Percentiles rank a stretch among this genome's conserved stretches.
Evolutionary conservation across 2,797 vertebrate genomes (phyloP).

Genomic region (Anguilla anguilla): DNA sequence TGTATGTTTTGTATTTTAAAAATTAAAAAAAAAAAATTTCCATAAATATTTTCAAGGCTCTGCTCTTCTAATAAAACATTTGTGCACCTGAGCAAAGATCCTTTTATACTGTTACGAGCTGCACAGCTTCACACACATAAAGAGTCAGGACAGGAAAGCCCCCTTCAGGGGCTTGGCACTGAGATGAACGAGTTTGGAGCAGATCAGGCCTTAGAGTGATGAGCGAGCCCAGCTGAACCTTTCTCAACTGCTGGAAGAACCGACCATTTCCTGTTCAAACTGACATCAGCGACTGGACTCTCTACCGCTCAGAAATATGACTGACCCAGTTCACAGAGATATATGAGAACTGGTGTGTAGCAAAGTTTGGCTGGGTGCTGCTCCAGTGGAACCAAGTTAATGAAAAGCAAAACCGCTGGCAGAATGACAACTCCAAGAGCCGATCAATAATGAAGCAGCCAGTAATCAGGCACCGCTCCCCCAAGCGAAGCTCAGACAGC

Average conservation of each 20-base stretch:
- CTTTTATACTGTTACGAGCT: slow-evolving; percentile 9
- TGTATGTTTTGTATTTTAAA: not conserved
- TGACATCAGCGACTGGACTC: slow-evolving; percentile 42
- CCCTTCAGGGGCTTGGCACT: slow-evolving; percentile 24
- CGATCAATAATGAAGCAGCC: not conserved
- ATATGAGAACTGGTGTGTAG: slow-evolving; percentile 50
- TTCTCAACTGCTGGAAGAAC: slow-evolving; percentile 30
- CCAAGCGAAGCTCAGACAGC: not conserved
- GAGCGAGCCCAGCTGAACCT: slow-evolving; percentile 42
- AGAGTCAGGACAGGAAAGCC: slow-evolving; percentile 17
- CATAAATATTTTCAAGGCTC: not conserved
- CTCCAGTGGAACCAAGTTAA: slow-evolving; percentile 8
- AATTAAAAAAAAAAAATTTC: not conserved
- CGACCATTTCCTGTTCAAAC: slow-evolving; percentile 45
- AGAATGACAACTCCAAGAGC: not conserved
- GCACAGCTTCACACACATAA: slow-evolving; percentile 19
- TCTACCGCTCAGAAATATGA: slow-evolving; percentile 50
- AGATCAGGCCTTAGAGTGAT: slow-evolving; percentile 46
- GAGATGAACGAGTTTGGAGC: slow-evolving; percentile 29
- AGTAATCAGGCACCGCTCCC: not conserved
- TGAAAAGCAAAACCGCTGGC: not conserved
- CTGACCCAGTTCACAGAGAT: slow-evolving; percentile 50
- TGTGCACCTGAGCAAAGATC: slow-evolving; percentile 24
- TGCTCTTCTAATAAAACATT: not conserved
- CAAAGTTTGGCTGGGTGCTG: slow-evolving; percentile 7